phyloP scores from a whole-genome alignment of 1,140 invertebrate species.

The Drosophila novamexicana region DNA sequence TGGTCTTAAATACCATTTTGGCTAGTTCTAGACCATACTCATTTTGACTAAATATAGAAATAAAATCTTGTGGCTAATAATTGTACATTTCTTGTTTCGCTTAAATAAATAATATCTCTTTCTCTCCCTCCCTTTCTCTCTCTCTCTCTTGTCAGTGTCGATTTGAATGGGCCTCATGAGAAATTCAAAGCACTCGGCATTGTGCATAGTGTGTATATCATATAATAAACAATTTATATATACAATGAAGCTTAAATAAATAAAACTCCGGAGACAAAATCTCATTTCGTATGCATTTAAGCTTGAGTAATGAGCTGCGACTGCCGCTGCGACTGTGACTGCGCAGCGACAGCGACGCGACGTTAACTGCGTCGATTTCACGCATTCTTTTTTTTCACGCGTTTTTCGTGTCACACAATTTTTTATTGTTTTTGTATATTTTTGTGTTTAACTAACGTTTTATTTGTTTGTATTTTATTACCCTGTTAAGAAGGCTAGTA shows the following conservation, averaged over 20 bases:
- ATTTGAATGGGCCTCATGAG: conserved; percentile 36
- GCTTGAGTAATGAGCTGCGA: conserved; percentile 68
- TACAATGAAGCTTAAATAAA: conserved; percentile 60
- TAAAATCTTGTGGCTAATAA: not conserved
- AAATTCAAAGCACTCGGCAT: conserved; percentile 43
- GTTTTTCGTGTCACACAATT: conserved; percentile 28
- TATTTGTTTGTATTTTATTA: conserved; percentile 13
- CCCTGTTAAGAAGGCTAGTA: not conserved
- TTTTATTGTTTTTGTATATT: conserved; percentile 16
- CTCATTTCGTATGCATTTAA: conserved; percentile 79
- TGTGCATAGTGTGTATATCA: conserved; percentile 46
- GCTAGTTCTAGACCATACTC: not conserved
- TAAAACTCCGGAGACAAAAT: conserved; percentile 51
- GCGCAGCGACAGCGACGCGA: conserved; percentile 9
- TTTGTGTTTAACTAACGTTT: conserved; percentile 7
- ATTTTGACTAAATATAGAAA: not conserved
- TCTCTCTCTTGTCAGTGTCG: too few species aligned
- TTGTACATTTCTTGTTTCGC: conserved; percentile 1
- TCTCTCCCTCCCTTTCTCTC: too few species aligned
- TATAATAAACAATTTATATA: conserved; percentile 64
- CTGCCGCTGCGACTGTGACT: conserved; percentile 14
- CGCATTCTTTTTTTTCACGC: conserved; percentile 31
- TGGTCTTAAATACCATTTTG: not conserved
- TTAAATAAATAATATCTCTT: conserved; percentile 6
- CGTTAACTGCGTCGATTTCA: conserved; percentile 27